These are phyloP conservation scores for Hydrophis major DNA, from an alignment of 2,797 vertebrate genomes.

Conservation along the genomic window DNA sequence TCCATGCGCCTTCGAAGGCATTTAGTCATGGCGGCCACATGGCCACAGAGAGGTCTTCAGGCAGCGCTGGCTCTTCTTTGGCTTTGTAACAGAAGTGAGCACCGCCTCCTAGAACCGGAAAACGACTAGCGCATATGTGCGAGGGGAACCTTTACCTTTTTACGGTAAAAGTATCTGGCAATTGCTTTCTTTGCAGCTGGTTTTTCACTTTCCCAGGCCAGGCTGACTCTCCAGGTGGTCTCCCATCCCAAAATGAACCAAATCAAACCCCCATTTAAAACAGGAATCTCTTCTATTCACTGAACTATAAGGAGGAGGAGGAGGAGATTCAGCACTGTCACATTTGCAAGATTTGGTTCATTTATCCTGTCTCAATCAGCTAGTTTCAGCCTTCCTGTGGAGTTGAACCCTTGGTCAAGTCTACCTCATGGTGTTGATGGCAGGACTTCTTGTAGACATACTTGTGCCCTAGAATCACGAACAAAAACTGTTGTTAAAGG, in stretches of 20 bases:
- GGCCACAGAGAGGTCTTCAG: no score
- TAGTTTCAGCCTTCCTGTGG: neutral
- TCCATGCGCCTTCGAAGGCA: no score
- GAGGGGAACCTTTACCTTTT: no score
- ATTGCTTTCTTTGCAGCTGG: neutral
- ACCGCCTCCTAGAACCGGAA: no score
- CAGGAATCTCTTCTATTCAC: neutral
- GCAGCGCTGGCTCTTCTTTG: no score
- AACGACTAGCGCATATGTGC: no score
- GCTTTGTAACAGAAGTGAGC: no score
- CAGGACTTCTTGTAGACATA: neutral
- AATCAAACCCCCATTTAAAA: neutral
- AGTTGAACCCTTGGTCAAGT: neutral
- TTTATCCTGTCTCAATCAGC: neutral
- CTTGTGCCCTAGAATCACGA: neutral
- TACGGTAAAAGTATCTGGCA: neutral
- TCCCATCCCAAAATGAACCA: neutral
- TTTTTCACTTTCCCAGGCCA: neutral
- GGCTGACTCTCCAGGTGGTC: neutral
- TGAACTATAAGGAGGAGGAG: neutral
- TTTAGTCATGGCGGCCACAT: no score
- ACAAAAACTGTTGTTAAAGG: no score
- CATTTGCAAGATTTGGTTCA: neutral
- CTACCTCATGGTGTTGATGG: no score
- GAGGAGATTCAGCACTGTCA: neutral